Evolutionary conservation across 2,113 vertebrate genomes (phyloP).

Genomic region (Caranx ignobilis): DNA sequence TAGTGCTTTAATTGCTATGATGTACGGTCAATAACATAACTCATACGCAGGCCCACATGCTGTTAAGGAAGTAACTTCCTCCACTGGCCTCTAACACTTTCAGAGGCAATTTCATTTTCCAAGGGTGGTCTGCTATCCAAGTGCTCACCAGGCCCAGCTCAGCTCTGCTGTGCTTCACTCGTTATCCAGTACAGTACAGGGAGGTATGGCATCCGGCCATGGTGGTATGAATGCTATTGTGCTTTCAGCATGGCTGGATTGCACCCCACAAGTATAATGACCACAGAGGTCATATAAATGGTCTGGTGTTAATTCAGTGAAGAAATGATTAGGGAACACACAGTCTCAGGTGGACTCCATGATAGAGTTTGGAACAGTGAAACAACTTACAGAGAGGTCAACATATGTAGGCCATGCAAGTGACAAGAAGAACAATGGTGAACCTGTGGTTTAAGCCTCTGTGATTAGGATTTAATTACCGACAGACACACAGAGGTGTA

Average conservation of each 20-base stretch:
- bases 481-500: constrained; percentile 29
- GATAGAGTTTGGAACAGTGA: constrained; percentile 41
- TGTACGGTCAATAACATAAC: neutral
- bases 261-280: constrained; percentile 64
- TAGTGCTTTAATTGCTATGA: neutral
- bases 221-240: constrained; percentile 61
- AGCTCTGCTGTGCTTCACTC: constrained; percentile 43
- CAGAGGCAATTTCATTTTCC: constrained; percentile 37
- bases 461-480: constrained; percentile 78
- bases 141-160: constrained; percentile 34
- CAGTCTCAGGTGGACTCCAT: constrained; percentile 38
- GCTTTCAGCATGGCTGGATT: constrained; percentile 60
- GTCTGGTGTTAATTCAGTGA: constrained; percentile 54
- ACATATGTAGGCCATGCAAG: constrained; percentile 41
- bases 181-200: constrained; percentile 43
- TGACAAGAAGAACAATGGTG: constrained; percentile 67
- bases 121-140: constrained; percentile 59
- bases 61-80: constrained; percentile 19
- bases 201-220: constrained; percentile 68
- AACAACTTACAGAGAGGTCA: constrained; percentile 49
- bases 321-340: constrained; percentile 55
- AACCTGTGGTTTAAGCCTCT: constrained; percentile 66
- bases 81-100: constrained; percentile 26
- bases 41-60: neutral
- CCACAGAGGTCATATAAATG: constrained; percentile 68